These are phyloP conservation scores for Cataglyphis livida DNA, from an alignment of 2,888 invertebrate species.

Conservation along the genomic window DNA sequence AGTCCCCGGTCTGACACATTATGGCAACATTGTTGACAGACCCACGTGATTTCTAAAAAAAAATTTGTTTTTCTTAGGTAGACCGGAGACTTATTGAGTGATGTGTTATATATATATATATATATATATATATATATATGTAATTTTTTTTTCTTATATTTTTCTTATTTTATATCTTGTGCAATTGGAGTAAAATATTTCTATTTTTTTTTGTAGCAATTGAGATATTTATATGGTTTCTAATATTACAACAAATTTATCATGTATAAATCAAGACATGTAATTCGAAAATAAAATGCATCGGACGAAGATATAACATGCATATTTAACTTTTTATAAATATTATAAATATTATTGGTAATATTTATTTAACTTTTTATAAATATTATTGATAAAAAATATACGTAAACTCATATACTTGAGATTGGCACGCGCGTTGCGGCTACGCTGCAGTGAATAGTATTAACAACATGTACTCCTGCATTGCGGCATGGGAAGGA, in stretches of 20 bases:
- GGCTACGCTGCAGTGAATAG: slow-evolving; percentile 1
- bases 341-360: no score
- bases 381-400: not conserved
- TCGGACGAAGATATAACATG: not conserved
- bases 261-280: not conserved
- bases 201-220: not conserved
- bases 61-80: no score
- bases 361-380: not conserved
- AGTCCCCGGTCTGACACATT: no score
- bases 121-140: no score
- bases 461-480: slow-evolving; percentile 55
- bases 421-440: not conserved
- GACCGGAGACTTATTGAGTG: no score
- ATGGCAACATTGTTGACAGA: no score
- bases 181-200: not conserved
- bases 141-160: not conserved
- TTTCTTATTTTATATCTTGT: not conserved
- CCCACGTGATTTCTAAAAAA: no score
- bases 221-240: not conserved
- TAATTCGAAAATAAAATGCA: not conserved
- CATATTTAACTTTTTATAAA: not conserved
- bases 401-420: not conserved
- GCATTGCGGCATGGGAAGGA: slow-evolving; percentile 67
- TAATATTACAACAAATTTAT: not conserved
- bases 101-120: no score